These are phyloP conservation scores for Cybosia mesomella DNA, from an alignment of 2,888 invertebrate species.

Conservation along the genomic window DNA sequence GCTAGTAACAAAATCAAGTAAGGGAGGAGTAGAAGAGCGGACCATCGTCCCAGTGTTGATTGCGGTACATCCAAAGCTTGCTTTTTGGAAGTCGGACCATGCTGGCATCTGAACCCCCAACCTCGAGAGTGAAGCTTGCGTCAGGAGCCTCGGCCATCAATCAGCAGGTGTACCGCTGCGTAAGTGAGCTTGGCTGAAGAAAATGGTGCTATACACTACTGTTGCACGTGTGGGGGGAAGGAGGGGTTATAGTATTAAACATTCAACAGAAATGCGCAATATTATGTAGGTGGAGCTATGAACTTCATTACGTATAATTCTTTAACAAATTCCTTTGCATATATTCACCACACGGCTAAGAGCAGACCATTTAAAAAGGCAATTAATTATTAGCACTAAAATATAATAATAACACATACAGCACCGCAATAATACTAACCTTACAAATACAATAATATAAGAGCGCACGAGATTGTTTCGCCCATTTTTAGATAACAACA, in stretches of 20 bases:
- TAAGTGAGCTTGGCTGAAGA: background rate
- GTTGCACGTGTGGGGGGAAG: too few species aligned
- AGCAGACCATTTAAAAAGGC: constrained; percentile 16
- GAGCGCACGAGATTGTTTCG: background rate
- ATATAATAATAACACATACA: constrained; percentile 23
- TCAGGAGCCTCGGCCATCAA: too few species aligned
- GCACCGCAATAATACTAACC: constrained; percentile 13
- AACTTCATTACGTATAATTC: background rate
- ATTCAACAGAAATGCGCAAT: background rate
- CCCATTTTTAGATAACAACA: background rate
- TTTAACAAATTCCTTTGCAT: background rate
- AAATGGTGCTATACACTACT: too few species aligned
- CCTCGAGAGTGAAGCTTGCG: too few species aligned
- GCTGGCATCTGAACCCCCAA: too few species aligned
- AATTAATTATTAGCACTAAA: constrained; percentile 17
- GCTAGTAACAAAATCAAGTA: too few species aligned
- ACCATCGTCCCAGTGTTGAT: too few species aligned
- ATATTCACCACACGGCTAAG: background rate
- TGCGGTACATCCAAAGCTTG: too few species aligned
- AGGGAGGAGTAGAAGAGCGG: too few species aligned
- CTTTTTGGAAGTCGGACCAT: too few species aligned
- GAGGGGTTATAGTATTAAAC: too few species aligned
- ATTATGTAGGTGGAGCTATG: background rate
- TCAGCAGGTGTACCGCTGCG: background rate
- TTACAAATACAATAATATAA: constrained; percentile 8